A percentile compares a stretch with the other conserved stretches of the same genome.
phyloP scores from a whole-genome alignment of 1,140 invertebrate species.

The Potamilus streckersoni region DNA sequence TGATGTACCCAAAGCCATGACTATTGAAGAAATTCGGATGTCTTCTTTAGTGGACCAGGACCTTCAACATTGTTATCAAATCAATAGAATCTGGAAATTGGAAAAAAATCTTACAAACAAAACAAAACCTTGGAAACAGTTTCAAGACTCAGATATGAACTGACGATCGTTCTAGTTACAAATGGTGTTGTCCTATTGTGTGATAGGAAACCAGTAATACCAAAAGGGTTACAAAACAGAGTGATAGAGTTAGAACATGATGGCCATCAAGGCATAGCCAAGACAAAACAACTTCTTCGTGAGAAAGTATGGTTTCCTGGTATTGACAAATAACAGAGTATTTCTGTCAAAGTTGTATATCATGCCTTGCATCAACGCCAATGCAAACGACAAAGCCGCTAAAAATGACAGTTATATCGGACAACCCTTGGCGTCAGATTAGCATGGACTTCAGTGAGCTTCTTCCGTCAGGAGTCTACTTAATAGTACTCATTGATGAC shows the following conservation, averaged over 20 bases:
- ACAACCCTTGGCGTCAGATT: conserved; percentile 17
- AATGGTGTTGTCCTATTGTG: neutral
- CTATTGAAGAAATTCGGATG: no score
- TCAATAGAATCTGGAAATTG: neutral
- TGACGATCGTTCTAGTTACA: no score
- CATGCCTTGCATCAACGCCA: neutral
- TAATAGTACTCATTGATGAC: conserved; percentile 37
- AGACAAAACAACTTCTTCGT: conserved; percentile 13
- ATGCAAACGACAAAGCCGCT: neutral
- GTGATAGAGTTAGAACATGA: neutral
- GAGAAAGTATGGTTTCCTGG: conserved; percentile 12
- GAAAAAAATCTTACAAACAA: neutral
- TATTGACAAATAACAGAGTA: conserved; percentile 6
- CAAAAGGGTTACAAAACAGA: neutral
- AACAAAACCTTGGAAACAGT: neutral
- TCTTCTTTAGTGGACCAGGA: no score
- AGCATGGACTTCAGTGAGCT: conserved; percentile 52
- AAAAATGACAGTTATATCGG: conserved; percentile 1
- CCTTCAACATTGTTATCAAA: neutral
- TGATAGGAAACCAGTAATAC: neutral
- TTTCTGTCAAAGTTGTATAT: conserved; percentile 6
- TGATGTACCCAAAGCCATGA: no score
- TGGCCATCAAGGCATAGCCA: conserved; percentile 6
- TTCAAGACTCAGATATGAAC: no score
- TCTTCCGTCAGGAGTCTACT: conserved; percentile 40